Base-by-base conservation (phyloP, 2,888 invertebrate genomes). In the Syritta pipiens region DNA sequence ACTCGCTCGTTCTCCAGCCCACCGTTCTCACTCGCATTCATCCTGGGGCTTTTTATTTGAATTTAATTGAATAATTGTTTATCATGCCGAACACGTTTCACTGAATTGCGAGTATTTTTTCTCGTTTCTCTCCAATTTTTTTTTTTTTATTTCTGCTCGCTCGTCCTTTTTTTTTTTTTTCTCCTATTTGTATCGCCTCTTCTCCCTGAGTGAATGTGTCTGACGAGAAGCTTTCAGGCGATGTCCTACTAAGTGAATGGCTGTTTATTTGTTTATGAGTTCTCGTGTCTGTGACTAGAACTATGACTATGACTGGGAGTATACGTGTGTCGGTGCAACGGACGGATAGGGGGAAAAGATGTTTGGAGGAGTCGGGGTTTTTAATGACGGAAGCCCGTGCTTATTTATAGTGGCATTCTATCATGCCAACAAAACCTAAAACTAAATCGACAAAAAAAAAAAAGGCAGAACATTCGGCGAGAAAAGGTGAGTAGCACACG, bases 41-140 rank as follows among this genome's bases (percentile, higher is more conserved):
- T 74, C 74, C 83, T 81, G 65, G 82, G 83, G 86, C 84, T 83
- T 84, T 85, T 85, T 85, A 86, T 87, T 85, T 85, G 85, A 85
- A 87, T 87, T 87, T 87, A 87, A 87, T 87, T 87, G 87, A 87
- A 87, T 87, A 87, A 87, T 87, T 87, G 85, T 84, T 86, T 85
- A 84, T 84, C 86, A 84, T 84, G 83, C 85, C 84, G 85, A 86
- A 85, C 87, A 86, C 86, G 83, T 83, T 81, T 82, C 63, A 59
- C 71, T 82, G 82, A 81, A 81, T 82, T 83, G 83, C 83, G 82
- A 83, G 83, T 82, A 82, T 83, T 79, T 77, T 63, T 65, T 46
- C 48, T 60, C 59, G 24, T 4, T 9, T 22, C 62, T 68, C 40
- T 49, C 59, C 55, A 28, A 44, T 53, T 35, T 57, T 60, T 57